Evolutionary conservation across 2,888 invertebrate genomes (phyloP).

Genomic region (Halictus quadricinctus): DNA sequence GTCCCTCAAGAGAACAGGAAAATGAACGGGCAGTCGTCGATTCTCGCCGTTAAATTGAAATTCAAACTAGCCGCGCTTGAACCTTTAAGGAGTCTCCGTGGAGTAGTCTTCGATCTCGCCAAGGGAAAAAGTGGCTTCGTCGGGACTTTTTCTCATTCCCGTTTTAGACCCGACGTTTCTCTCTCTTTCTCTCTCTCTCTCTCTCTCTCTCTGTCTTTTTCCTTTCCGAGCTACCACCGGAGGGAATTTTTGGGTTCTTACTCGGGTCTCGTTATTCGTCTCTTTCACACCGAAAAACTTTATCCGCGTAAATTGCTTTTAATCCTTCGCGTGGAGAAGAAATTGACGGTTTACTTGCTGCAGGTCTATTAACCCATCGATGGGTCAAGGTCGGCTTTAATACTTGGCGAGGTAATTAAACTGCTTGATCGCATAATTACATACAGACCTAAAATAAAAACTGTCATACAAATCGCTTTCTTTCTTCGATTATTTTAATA

Average conservation of each 20-base stretch:
- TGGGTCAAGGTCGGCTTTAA: no score
- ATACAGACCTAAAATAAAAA: no score
- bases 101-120: constrained; percentile 39
- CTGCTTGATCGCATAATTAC: no score
- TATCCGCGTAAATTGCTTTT: background rate
- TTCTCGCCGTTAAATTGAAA: constrained; percentile 48
- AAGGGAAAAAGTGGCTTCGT: constrained; percentile 2
- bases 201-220: background rate
- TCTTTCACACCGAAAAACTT: background rate
- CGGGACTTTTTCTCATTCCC: background rate
- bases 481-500: no score
- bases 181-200: background rate
- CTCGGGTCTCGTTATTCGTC: background rate
- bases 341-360: background rate
- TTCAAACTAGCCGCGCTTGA: constrained; percentile 52
- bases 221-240: background rate
- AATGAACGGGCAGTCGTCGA: constrained; percentile 44
- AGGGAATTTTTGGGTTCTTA: background rate
- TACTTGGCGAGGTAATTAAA: background rate
- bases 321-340: background rate
- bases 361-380: background rate
- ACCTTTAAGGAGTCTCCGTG: constrained; percentile 20
- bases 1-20: constrained; percentile 37
- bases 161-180: background rate
- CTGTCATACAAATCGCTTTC: no score